Percentiles rank a stretch among this genome's conserved stretches.
phyloP scores from a whole-genome alignment of 2,888 invertebrate genomes.

The Noctuana brunneofusca region DNA sequence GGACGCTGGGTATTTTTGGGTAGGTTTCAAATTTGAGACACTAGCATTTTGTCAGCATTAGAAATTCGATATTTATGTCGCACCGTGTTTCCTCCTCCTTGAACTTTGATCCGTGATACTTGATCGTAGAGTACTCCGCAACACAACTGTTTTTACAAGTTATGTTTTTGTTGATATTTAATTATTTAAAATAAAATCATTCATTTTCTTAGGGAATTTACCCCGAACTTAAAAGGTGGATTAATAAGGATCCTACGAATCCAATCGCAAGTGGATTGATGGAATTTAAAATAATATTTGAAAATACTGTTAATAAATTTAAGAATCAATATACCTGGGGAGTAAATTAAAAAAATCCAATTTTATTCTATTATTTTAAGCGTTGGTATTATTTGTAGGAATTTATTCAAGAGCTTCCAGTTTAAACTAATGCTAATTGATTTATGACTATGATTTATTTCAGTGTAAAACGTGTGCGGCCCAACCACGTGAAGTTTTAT shows the following conservation, averaged over 20 bases:
- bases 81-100: too few species aligned
- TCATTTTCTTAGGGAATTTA: constrained; percentile 6
- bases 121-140: too few species aligned
- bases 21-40: too few species aligned
- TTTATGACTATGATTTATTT: constrained; percentile 45
- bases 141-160: too few species aligned
- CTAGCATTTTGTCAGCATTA: too few species aligned
- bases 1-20: too few species aligned
- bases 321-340: constrained; percentile 39
- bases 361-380: neutral
- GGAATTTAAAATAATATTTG: constrained; percentile 42
- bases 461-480: constrained; percentile 60
- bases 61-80: too few species aligned
- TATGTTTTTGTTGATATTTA: too few species aligned
- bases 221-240: neutral
- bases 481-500: constrained; percentile 35
- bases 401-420: neutral
- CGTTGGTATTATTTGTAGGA: too few species aligned
- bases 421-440: neutral
- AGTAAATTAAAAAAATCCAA: neutral
- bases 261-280: constrained; percentile 6
- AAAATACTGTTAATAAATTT: constrained; percentile 40
- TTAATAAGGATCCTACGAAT: constrained; percentile 10
- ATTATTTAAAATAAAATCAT: neutral
- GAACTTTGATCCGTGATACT: too few species aligned